Base-by-base conservation (phyloP, 1,140 invertebrate genomes). In the Catajapyx aquilonaris region DNA sequence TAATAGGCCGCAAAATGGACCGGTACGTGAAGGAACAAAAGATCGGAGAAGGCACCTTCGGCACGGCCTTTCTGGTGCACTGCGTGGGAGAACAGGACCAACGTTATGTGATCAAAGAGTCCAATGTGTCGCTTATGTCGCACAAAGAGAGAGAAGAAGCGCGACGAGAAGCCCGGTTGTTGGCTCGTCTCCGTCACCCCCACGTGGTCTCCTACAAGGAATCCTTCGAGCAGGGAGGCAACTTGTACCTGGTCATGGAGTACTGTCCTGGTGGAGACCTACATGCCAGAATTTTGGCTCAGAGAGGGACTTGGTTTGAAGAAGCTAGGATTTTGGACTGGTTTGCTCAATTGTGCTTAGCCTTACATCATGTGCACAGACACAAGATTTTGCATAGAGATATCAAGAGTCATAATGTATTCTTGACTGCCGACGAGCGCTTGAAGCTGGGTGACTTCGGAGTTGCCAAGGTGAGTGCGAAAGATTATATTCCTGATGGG, bases 161-260 rank as follows among this genome's bases (percentile, higher is more conserved):
- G 1, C 42, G 52, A 38, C 50, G 51, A 43, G 57, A 60, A 48
- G 53, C 51, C 1, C 40, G 46, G 30, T 48, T 68, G 19, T 44
- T 68, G 10, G 52, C 60, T 10, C 52, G 65, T 35, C 46, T 69
- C 3, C 53, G 64, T 39, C 65, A 69, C 52, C 56, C 64, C 3
- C 65, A 68, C 42, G 61, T 69, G 11, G 55, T 68, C 18, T 23
- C 22, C 13, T 43, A 43, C 28, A 34, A 34, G 11, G 59, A 61
- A 20, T 69, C 68, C 46, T 64, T 62, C 47, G 65, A 68, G 34
- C 60, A 62, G 43, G 54, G 60, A 41, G 54, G 54, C 3, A 51
- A 59, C 34, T 55, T 68, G 35, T 53, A 61, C 35, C 65, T 68
- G 44, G 65, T 68, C 38, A 64, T 69, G 56, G 65, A 69, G 43